A percentile compares a stretch with the other conserved stretches of the same genome.
Evolutionary conservation across 2,113 vertebrate species (phyloP).

Genomic region (Tupaia tana): DNA sequence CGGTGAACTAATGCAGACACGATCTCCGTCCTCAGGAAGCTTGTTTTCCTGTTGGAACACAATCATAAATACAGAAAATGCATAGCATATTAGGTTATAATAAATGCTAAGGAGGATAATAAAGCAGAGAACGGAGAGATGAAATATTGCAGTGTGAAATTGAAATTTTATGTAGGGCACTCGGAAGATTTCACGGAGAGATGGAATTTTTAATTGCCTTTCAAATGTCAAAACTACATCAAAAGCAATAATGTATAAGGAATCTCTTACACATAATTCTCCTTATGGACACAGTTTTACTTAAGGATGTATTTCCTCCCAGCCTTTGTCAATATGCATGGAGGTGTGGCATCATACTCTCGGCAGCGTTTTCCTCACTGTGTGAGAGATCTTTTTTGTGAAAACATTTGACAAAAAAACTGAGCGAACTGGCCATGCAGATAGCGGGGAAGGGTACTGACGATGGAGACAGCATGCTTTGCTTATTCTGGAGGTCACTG

Average conservation of each 20-base stretch:
- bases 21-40: neutral
- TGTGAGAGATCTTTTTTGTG: neutral
- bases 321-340: neutral
- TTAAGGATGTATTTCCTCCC: neutral
- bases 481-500: too few relatives aligned
- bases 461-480: neutral
- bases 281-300: neutral
- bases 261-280: conserved; percentile 24
- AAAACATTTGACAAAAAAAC: neutral
- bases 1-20: neutral
- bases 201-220: conserved; percentile 67
- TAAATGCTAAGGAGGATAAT: conserved; percentile 19
- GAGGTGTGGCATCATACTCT: neutral
- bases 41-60: neutral
- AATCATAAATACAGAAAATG: conserved; percentile 24
- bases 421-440: neutral
- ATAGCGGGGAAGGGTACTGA: fast-evolving
- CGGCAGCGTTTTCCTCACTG: neutral
- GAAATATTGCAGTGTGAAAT: neutral
- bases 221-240: conserved; percentile 63
- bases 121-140: neutral
- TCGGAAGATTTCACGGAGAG: conserved; percentile 7
- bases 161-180: conserved; percentile 27
- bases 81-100: conserved; percentile 12
- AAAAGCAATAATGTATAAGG: conserved; percentile 15